Base-by-base conservation (phyloP, 2,888 invertebrate genomes). In the Lampropteryx suffumata region DNA sequence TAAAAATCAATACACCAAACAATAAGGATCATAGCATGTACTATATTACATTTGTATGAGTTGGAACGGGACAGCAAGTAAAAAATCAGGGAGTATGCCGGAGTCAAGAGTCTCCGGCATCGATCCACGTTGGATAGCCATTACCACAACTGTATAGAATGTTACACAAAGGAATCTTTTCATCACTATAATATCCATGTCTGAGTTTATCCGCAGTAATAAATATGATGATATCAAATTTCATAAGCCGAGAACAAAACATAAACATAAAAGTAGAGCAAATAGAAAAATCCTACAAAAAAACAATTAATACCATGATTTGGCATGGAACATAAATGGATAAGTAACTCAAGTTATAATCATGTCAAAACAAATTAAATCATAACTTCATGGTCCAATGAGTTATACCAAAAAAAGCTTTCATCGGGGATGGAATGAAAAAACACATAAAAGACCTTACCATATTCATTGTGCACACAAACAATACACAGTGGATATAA, bases 321-420 rank as follows among this genome's bases (percentile, higher is more conserved):
- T 40, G 48, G 62, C 35, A 61, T 50, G 61, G 50, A 17, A 59
- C 45, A 50, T 64, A 73, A 73, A 69, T 61, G 74, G 64, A 73
- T 70, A 65, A 61, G n/a, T n/a, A n/a, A 62, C 4, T 65, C 57
- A 79, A 76, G 81, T 82, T 81, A 78, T 74, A 75, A 79, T 67
- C 79, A 77, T 90, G 91, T 87, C 90, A 87, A 76, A 90, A 88
- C 83, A 82, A 76, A 89, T 91, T 80, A 89, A 78, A 89, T 90
- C 91, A 91, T 90, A 90, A 87, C 81, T 85, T 77, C 73, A 86
- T 51, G 65, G 76, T 75, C 84, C 81, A 90, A 84, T 87, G 74
- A 73, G 73, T 73, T 73, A 69, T 71, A 55, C 42, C 61, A 62
- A 68, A 72, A 74, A 76, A 76, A 79, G 57, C 55, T 74, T 71